phyloP scores from a whole-genome alignment of 2,113 vertebrate genomes.

The Pao palembangensis region DNA sequence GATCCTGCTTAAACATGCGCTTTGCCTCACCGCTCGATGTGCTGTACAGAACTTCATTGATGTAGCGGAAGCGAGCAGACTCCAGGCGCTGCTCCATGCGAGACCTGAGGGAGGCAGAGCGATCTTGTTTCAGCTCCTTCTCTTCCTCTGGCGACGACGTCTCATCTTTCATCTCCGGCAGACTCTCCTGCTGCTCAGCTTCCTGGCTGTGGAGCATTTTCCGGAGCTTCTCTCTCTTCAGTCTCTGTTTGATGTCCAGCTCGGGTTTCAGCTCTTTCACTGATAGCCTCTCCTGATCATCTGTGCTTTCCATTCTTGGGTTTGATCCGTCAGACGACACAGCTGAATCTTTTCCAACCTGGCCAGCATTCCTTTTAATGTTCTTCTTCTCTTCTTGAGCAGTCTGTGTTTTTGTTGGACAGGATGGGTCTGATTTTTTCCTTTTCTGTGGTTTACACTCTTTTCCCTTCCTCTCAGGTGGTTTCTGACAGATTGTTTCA shows the following conservation, averaged over 20 bases:
- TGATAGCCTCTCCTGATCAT: slow-evolving; percentile 4
- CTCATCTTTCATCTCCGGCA: slow-evolving; percentile 3
- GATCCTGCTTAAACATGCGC: slow-evolving; percentile 82
- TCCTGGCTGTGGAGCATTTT: slow-evolving; percentile 40
- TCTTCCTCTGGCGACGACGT: background rate
- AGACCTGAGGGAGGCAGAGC: slow-evolving; percentile 67
- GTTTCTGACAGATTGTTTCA: background rate
- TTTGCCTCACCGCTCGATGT: slow-evolving; percentile 77
- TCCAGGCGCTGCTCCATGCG: slow-evolving; percentile 84
- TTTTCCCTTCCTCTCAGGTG: slow-evolving; percentile 15
- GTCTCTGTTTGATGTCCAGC: slow-evolving; percentile 34
- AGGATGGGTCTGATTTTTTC: slow-evolving; percentile 1
- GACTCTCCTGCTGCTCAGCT: background rate
- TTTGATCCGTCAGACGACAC: slow-evolving; percentile 2
- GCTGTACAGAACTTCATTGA: slow-evolving; percentile 88
- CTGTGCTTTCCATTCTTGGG: slow-evolving; percentile 3
- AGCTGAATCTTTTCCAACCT: background rate
- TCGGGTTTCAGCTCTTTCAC: slow-evolving; percentile 24
- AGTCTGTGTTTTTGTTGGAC: background rate
- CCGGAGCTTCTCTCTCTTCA: slow-evolving; percentile 50
- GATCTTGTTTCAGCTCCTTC: slow-evolving; percentile 35
- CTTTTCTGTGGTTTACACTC: slow-evolving; percentile 37
- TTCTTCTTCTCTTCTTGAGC: slow-evolving; percentile 7
- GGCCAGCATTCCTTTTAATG: background rate
- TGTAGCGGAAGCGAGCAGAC: slow-evolving; percentile 85